Conservation (phyloP, 2,797 vertebrate species). For the Pseudochirops corinnae region DNA sequence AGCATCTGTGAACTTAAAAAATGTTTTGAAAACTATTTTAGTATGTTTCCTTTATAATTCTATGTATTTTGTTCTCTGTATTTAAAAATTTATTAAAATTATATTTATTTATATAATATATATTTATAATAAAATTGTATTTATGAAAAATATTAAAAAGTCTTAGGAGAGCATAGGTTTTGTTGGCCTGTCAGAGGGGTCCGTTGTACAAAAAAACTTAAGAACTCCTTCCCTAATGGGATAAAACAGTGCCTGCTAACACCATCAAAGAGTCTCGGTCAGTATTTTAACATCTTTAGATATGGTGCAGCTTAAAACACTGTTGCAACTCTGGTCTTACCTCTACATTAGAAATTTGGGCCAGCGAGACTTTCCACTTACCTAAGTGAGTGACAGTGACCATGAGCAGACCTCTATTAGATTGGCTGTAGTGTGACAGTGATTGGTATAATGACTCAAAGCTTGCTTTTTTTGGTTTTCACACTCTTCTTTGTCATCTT, state of each 20-base stretch:
- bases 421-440: background rate
- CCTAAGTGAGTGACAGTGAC: background rate
- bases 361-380: background rate
- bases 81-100: background rate
- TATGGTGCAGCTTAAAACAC: background rate
- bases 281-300: background rate
- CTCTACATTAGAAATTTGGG: background rate
- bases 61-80: background rate
- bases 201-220: background rate
- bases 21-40: background rate
- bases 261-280: background rate
- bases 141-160: background rate
- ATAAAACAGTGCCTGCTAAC: background rate
- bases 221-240: background rate
- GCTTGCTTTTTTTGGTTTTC: background rate
- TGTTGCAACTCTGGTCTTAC: background rate
- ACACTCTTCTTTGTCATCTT: conserved; percentile 14
- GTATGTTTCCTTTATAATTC: background rate
- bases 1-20: background rate
- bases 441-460: conserved; percentile 2
- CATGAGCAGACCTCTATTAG: background rate
- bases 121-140: background rate
- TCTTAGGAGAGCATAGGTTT: background rate
- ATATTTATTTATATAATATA: background rate
- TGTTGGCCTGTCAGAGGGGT: background rate